Conservation (phyloP, 1,140 invertebrate genomes). For the Pararge aegeria region DNA sequence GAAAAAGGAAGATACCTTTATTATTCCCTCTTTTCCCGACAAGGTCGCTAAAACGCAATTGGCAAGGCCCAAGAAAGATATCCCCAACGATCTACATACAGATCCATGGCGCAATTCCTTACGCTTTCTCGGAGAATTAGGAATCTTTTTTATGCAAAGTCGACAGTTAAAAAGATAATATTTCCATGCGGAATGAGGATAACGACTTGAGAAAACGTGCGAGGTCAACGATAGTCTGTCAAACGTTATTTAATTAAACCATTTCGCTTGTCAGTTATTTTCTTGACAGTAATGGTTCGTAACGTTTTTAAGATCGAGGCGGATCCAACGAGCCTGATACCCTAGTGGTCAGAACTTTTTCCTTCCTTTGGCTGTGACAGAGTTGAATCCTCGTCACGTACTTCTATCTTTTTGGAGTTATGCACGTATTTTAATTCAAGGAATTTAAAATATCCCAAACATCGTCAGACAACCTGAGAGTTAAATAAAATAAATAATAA, state of each 20-base stretch:
- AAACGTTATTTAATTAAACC: slow-evolving; percentile 12
- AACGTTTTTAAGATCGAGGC: too few relatives aligned
- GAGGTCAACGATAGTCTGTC: not conserved
- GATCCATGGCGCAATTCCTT: not conserved
- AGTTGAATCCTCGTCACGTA: too few relatives aligned
- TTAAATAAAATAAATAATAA: too few relatives aligned
- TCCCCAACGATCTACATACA: not conserved
- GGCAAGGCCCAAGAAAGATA: not conserved
- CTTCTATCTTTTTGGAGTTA: too few relatives aligned
- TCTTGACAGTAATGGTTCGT: not conserved
- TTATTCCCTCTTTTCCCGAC: not conserved
- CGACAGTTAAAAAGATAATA: slow-evolving; percentile 13
- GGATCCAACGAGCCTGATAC: too few relatives aligned
- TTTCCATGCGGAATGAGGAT: slow-evolving; percentile 5
- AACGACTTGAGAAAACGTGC: slow-evolving; percentile 13
- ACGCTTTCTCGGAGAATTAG: not conserved
- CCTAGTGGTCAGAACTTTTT: too few relatives aligned
- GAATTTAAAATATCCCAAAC: too few relatives aligned
- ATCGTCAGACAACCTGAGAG: too few relatives aligned
- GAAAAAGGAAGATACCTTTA: not conserved
- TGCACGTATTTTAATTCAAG: too few relatives aligned
- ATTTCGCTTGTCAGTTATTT: not conserved
- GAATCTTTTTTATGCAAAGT: slow-evolving; percentile 19
- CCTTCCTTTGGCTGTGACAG: too few relatives aligned
- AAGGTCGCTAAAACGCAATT: not conserved